These are phyloP conservation scores for Clepsis dumicolana DNA, from an alignment of 2,888 invertebrate species.

Conservation along the genomic window DNA sequence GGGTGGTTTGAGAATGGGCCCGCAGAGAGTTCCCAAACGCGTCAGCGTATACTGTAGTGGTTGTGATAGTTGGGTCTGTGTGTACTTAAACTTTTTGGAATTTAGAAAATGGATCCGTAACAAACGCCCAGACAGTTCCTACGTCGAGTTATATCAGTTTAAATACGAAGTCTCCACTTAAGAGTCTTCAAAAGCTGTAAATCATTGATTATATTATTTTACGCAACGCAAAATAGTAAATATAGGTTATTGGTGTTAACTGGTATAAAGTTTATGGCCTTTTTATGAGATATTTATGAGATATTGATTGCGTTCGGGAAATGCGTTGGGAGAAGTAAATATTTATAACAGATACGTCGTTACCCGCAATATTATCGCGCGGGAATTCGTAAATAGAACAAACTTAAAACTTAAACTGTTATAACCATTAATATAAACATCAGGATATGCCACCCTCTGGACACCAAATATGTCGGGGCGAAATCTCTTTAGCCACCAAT, in stretches of 20 bases:
- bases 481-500: too few species aligned
- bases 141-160: neutral
- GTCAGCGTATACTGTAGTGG: too few species aligned
- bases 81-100: too few species aligned
- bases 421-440: too few species aligned
- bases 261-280: constrained; percentile 19
- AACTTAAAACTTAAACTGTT: too few species aligned
- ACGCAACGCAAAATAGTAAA: constrained; percentile 18
- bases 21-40: too few species aligned
- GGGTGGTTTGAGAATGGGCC: too few species aligned
- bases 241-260: constrained; percentile 25
- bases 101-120: too few species aligned
- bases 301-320: constrained; percentile 25
- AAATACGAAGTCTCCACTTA: constrained; percentile 10
- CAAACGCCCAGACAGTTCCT: neutral
- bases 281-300: constrained; percentile 30
- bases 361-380: neutral
- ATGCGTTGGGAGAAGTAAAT: constrained; percentile 21
- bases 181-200: constrained; percentile 6
- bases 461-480: too few species aligned
- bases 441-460: too few species aligned
- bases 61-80: too few species aligned
- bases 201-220: constrained; percentile 14
- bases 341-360: neutral
- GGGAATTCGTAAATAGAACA: neutral